Conservation (phyloP, 1,140 invertebrate species). For the Mactra quadrangularis region DNA sequence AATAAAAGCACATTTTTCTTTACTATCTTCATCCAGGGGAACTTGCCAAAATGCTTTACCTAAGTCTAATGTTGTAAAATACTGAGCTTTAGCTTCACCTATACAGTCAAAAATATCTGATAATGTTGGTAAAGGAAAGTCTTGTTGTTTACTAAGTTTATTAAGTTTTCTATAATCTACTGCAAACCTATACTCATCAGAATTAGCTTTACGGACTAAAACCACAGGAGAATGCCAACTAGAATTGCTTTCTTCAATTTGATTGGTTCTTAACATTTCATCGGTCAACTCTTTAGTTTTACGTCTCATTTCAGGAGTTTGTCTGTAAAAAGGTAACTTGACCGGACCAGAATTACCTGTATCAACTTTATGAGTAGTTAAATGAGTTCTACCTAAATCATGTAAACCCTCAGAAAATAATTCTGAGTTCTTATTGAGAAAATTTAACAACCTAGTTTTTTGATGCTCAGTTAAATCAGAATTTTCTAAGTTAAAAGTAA, state of each 20-base stretch:
- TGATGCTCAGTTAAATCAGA: slow-evolving; percentile 13
- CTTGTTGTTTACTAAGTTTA: slow-evolving; percentile 17
- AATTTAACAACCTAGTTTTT: slow-evolving; percentile 32
- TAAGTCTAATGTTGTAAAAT: slow-evolving; percentile 53
- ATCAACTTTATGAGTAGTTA: slow-evolving; percentile 11
- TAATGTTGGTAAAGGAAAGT: slow-evolving; percentile 46
- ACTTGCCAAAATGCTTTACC: slow-evolving; percentile 48
- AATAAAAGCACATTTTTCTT: slow-evolving; percentile 20
- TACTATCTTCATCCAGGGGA: slow-evolving; percentile 35
- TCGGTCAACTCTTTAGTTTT: slow-evolving; percentile 44
- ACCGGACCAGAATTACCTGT: slow-evolving; percentile 27
- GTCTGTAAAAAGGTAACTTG: slow-evolving; percentile 9
- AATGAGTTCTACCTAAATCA: slow-evolving; percentile 39
- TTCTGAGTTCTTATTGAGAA: slow-evolving; percentile 25
- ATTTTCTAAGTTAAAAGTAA: slow-evolving; percentile 6
- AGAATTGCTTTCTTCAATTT: slow-evolving; percentile 35
- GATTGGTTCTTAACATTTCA: slow-evolving; percentile 29
- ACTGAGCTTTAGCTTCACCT: slow-evolving; percentile 42
- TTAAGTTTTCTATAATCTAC: slow-evolving; percentile 68
- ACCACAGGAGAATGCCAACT: slow-evolving; percentile 63
- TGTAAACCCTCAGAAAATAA: slow-evolving; percentile 25
- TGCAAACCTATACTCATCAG: slow-evolving; percentile 60
- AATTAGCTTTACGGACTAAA: slow-evolving; percentile 47
- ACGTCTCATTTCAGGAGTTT: slow-evolving; percentile 1
- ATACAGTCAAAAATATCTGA: slow-evolving; percentile 35